Percentiles rank a stretch among this genome's conserved stretches.
Conservation (phyloP, 1,140 invertebrate species). For the Aphidius ervi region DNA sequence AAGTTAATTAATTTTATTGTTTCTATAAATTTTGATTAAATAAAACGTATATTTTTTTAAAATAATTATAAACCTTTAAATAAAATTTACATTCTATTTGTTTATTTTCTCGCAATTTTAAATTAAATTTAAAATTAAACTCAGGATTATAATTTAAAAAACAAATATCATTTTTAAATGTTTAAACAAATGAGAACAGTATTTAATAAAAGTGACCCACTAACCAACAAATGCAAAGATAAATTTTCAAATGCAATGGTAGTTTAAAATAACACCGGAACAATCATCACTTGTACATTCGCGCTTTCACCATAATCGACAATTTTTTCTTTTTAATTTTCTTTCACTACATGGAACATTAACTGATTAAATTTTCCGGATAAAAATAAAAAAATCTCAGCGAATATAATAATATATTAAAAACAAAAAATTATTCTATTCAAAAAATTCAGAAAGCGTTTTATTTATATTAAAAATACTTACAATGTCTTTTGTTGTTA, state of each 20-base stretch:
- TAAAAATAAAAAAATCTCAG: too few relatives aligned
- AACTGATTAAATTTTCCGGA: too few relatives aligned
- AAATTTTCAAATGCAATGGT: background rate
- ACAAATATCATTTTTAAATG: background rate
- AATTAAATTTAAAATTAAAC: too few relatives aligned
- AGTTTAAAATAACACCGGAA: background rate
- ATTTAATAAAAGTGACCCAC: constrained; percentile 17
- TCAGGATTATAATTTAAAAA: constrained; percentile 1
- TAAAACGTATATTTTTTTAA: background rate
- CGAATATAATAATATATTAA: too few relatives aligned
- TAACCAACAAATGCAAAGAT: constrained; percentile 17
- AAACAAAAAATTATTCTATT: background rate
- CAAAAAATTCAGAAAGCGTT: constrained; percentile 10
- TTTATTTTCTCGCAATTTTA: too few relatives aligned
- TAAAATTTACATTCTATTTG: too few relatives aligned
- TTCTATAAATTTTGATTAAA: too few relatives aligned
- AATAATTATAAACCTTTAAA: background rate
- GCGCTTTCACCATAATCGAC: constrained; percentile 14
- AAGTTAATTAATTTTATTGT: too few relatives aligned
- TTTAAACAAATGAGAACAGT: background rate
- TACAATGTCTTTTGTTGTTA: constrained; percentile 15
- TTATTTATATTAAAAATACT: background rate
- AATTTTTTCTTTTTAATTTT: background rate
- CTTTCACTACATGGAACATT: too few relatives aligned
- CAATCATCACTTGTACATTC: background rate